Percentiles rank a stretch among this genome's conserved stretches.
Conservation (phyloP, 2,797 vertebrate genomes). For the Amblyopsis hoosieri region DNA sequence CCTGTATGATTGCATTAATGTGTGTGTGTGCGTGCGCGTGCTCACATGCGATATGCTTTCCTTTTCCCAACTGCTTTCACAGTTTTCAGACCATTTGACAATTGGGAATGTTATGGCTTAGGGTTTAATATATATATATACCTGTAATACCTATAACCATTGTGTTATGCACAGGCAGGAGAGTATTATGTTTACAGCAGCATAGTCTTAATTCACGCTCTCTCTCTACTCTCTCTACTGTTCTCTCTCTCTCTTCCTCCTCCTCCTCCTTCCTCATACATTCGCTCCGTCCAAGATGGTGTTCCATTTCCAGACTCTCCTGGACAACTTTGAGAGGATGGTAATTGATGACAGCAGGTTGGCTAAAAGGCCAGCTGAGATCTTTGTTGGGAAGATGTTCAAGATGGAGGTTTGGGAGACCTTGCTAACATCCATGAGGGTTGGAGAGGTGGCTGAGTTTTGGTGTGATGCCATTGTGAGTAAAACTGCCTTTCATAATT, state of each 20-base stretch:
- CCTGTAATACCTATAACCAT: too few species aligned
- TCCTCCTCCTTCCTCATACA: background rate
- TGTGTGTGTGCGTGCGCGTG: slow-evolving; percentile 13
- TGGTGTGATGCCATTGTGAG: slow-evolving; percentile 88
- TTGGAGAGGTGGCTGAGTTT: slow-evolving; percentile 89
- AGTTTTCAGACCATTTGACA: slow-evolving; percentile 21
- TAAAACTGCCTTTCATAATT: slow-evolving; percentile 34
- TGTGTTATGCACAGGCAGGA: too few species aligned
- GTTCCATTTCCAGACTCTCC: slow-evolving; percentile 88
- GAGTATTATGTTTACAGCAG: background rate
- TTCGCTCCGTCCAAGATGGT: slow-evolving; percentile 73
- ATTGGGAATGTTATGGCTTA: slow-evolving; percentile 8
- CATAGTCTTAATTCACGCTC: background rate
- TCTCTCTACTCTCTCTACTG: slow-evolving; percentile 6
- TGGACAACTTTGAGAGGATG: slow-evolving; percentile 86
- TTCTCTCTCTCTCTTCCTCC: background rate
- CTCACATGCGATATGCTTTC: too few species aligned
- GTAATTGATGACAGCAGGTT: slow-evolving; percentile 86
- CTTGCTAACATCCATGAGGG: slow-evolving; percentile 86
- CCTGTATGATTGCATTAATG: slow-evolving; percentile 33
- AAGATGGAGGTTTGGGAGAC: slow-evolving; percentile 91
- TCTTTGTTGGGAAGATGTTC: slow-evolving; percentile 91
- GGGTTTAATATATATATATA: too few species aligned
- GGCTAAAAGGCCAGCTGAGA: slow-evolving; percentile 82
- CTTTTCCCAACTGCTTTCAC: slow-evolving; percentile 36